Evolutionary conservation across 2,888 invertebrate species (phyloP), one percentile per base, ranked within the genome.

Genomic region (Ochropleura leucogaster): DNA sequence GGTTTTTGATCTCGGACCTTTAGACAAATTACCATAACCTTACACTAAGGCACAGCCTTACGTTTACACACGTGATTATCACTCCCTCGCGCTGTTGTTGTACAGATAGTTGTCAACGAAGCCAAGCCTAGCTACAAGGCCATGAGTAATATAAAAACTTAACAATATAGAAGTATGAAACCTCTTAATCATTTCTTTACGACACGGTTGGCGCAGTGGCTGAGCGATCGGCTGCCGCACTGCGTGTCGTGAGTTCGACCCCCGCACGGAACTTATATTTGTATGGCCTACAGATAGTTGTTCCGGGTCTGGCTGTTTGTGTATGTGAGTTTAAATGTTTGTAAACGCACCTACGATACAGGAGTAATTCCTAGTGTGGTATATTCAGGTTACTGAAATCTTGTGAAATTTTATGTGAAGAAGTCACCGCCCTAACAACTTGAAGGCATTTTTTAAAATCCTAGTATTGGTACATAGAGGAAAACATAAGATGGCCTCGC

Each of bases 91-190:
- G 59, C 55, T 59, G 30, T 42, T 14, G n/a, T 79, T 14, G 60
- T 20, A 42, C n/a, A 18, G 42, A 55, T 67, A 49, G 74, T 62
- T 67, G 69, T 62, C 79, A 79, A 65, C 4, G 79, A 83, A 83
- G 67, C 85, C 85, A 71, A 44, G n/a, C 62, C 57, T 40, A 46
- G 63, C 53, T 0, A 49, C 80, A 62, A 79, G 63, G 83, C n/a
- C 63, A 64, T 7, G 14, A 66, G 42, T 30, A 63, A 6, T 20
- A 49, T 46, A 67, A 67, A n/a, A 42, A 44, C n/a, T 72, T 20
- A 30, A 12, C 44, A 53, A 30, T 57, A 40, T 14, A 42, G 53
- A 79, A 40, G 16, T 55, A 46, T 9, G 42, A 77, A 79, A 20
- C 12, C 40, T 20, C 8, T n/a, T n/a, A n/a, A n/a, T n/a, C n/a